Base-by-base conservation (phyloP, 2,888 invertebrate genomes). In the Galerucella calmariensis region DNA sequence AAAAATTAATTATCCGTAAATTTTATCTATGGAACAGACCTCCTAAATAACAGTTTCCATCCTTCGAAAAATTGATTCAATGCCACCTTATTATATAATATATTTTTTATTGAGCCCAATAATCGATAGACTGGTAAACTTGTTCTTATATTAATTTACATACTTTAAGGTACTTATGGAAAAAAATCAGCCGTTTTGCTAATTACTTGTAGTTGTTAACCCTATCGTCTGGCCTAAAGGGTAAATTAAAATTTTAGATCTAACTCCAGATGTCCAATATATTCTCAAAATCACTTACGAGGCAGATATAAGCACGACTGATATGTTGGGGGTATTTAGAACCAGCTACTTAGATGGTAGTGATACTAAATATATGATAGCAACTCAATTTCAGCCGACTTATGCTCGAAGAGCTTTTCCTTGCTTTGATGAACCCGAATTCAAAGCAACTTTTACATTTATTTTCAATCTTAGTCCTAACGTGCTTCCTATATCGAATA, bases 341-440 rank as follows among this genome's bases (percentile, higher is more conserved):
- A 89, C 88, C 61, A 78, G 76, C 46, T 81, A 82, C 46, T 27
- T 51, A 11, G 77, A 79, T 44, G 69, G 10, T 1, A 41, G 62
- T 48, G 77, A 72, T 61, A 56, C 51, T 1, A 91, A 91, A 72
- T 89, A 88, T 79, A 84, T 93, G n/a, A 91, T 91, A 2, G 90
- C 92, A 1, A 93, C 93, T 0, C 93, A 93, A 76, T 91, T 94
- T 69, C 92, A 93, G 83, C 90, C 92, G 0, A 91, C 91, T 0
- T 89, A 90, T 75, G 92, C 93, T 0, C 90, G 93, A 1, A 89
- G 90, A 67, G 94, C 92, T 0, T 94, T 94, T 84, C 94, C 94
- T 0, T 94, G 94, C 82, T 94, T 92, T 82, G 94, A 94, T 80
- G 93, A 93, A 82, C 94, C 95, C 0, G 88, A 88, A 0, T 85